Evolutionary conservation across 2,888 invertebrate genomes (phyloP).

Genomic region (Nephrocerus scutellatus): DNA sequence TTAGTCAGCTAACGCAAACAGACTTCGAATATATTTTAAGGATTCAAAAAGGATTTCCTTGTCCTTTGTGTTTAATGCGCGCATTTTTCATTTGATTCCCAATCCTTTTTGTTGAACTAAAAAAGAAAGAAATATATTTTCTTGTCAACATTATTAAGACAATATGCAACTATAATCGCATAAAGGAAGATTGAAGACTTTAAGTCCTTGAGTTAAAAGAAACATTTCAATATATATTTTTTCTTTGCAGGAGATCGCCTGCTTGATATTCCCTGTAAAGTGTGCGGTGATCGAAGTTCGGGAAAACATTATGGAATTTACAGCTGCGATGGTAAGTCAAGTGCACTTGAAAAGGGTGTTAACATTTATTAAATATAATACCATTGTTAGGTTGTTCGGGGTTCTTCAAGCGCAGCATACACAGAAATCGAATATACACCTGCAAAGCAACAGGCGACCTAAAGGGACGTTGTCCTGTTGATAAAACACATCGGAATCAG

Average conservation of each 20-base stretch:
- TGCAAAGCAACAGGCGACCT: conserved; percentile 92
- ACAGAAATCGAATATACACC: conserved; percentile 91
- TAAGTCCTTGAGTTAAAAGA: no score
- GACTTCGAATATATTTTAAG: conserved; percentile 3
- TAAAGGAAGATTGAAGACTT: no score
- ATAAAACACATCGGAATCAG: conserved; percentile 95
- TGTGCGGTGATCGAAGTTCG: conserved; percentile 96
- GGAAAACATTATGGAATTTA: conserved; percentile 99
- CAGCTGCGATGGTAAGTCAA: conserved; percentile 90
- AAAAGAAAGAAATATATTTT: no score
- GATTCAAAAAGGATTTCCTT: conserved; percentile 30
- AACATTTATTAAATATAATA: no score
- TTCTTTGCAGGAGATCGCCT: conserved; percentile 76
- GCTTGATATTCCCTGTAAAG: conserved; percentile 97
- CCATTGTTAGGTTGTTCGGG: conserved; percentile 94
- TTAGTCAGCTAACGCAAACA: background rate
- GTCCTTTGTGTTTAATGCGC: no score
- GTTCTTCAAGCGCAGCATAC: conserved; percentile 93
- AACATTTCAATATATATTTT: background rate
- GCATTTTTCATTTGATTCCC: no score
- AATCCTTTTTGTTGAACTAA: no score
- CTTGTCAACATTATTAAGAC: no score
- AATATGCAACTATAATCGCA: no score
- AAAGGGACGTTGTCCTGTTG: conserved; percentile 90
- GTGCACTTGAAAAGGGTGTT: background rate